A percentile compares a stretch with the other conserved stretches of the same genome.
Conservation (phyloP, 2,888 invertebrate genomes). For the Nasonovia ribisnigri region DNA sequence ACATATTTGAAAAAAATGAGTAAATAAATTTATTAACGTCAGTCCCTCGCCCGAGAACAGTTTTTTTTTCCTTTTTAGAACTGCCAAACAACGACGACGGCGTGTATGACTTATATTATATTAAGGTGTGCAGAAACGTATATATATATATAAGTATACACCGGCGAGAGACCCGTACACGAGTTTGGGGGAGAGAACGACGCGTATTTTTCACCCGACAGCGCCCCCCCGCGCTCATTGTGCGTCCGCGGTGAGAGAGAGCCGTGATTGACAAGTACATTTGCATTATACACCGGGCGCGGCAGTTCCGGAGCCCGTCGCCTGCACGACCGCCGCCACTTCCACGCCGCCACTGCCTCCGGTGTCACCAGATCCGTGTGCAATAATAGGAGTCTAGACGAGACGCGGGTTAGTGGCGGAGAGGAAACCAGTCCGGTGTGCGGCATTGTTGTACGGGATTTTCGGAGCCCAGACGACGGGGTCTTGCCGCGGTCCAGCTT, state of each 20-base stretch:
- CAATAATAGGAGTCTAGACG: constrained; percentile 44
- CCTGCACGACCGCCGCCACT: not conserved
- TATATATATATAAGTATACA: not conserved
- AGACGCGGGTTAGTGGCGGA: constrained; percentile 29
- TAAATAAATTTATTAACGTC: not conserved
- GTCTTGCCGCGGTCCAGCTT: constrained; percentile 55
- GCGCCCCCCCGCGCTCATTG: constrained; percentile 22
- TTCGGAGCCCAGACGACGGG: constrained; percentile 43
- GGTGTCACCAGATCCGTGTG: not conserved
- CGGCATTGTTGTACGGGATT: constrained; percentile 52
- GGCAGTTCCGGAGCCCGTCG: constrained; percentile 4
- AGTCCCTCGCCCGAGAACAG: not conserved
- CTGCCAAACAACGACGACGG: not conserved
- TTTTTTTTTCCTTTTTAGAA: constrained; percentile 5
- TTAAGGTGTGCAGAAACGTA: not conserved
- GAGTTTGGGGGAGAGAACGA: constrained; percentile 35
- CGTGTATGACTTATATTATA: not conserved
- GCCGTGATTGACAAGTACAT: constrained; percentile 65
- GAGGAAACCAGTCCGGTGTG: constrained; percentile 59
- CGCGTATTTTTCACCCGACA: constrained; percentile 11
- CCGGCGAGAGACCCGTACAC: not conserved
- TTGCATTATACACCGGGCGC: constrained; percentile 55
- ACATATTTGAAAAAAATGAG: not conserved
- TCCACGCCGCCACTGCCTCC: not conserved
- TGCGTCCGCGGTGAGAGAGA: constrained; percentile 32